These are phyloP conservation scores for Passer domesticus DNA, from an alignment of 2,113 vertebrate species.

Conservation along the genomic window DNA sequence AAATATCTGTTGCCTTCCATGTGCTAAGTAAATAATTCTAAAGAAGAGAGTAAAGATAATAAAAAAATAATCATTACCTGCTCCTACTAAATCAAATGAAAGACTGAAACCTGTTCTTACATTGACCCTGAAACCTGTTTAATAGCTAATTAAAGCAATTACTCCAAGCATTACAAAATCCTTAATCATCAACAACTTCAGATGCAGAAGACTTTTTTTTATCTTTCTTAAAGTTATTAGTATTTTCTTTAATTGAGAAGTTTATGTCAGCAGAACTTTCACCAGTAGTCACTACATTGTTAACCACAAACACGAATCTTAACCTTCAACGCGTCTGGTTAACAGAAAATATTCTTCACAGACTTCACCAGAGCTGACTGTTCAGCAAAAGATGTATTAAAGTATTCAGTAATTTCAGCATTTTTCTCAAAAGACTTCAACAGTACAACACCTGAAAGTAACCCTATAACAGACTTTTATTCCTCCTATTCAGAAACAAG, in stretches of 20 bases:
- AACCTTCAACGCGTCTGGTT: not conserved
- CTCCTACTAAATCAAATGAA: slow-evolving; percentile 89
- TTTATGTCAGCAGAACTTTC: not conserved
- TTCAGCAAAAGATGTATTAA: not conserved
- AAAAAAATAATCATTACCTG: slow-evolving; percentile 90
- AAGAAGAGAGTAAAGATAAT: slow-evolving; percentile 88
- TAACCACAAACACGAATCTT: not conserved
- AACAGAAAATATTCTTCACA: not conserved
- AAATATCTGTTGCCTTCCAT: slow-evolving; percentile 90
- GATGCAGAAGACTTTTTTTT: not conserved
- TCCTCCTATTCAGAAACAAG: not conserved
- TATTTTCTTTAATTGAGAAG: not conserved
- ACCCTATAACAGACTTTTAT: not conserved
- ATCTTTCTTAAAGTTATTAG: not conserved
- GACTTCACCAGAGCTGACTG: not conserved
- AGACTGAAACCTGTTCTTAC: slow-evolving; percentile 83
- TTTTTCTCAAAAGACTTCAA: not conserved
- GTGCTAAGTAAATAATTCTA: slow-evolving; percentile 96
- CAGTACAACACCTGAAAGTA: not conserved
- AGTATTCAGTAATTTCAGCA: not conserved
- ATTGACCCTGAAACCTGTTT: slow-evolving; percentile 91
- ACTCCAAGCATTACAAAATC: slow-evolving; percentile 80
- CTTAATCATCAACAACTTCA: slow-evolving; percentile 79
- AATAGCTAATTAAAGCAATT: slow-evolving; percentile 95
- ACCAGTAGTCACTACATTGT: not conserved